A percentile compares a stretch with the other conserved stretches of the same genome.
Evolutionary conservation across 2,113 vertebrate genomes (phyloP).

Genomic region (Sakesphorus luctuosus): DNA sequence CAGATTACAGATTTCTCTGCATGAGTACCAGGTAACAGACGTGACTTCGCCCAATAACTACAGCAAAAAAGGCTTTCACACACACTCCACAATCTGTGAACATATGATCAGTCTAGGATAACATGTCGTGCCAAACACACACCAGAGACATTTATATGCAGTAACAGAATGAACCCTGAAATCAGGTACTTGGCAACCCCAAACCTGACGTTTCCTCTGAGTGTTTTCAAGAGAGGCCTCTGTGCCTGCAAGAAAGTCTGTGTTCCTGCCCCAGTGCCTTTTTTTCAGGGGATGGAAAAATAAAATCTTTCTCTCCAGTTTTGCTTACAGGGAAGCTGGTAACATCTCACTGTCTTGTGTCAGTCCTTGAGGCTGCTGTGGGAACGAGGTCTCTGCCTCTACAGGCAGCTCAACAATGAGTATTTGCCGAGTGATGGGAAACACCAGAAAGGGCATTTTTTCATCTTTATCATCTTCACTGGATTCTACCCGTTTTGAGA

Average conservation of each 20-base stretch:
- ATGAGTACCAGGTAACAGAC: slow-evolving; percentile 74
- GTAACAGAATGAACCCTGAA: slow-evolving; percentile 60
- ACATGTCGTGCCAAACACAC: slow-evolving; percentile 66
- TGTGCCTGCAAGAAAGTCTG: not conserved
- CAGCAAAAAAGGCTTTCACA: slow-evolving; percentile 70
- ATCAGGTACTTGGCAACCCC: slow-evolving; percentile 41
- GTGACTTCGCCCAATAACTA: slow-evolving; percentile 60
- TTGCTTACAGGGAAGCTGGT: not conserved
- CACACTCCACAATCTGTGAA: slow-evolving; percentile 69
- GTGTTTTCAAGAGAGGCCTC: not conserved
- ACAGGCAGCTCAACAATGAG: not conserved
- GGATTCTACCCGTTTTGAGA: not conserved
- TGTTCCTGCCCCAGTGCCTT: not conserved
- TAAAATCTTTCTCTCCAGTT: not conserved
- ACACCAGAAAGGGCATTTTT: not conserved
- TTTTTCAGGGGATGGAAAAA: not conserved
- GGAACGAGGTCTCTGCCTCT: not conserved
- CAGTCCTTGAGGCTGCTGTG: not conserved
- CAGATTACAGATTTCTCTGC: slow-evolving; percentile 69
- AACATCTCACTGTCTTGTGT: not conserved
- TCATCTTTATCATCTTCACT: not conserved
- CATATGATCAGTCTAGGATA: slow-evolving; percentile 74
- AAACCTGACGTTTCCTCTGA: not conserved
- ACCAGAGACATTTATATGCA: slow-evolving; percentile 48
- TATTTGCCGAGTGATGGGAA: not conserved